Evolutionary conservation across 2,797 vertebrate genomes (phyloP), one percentile per base, ranked within the genome.

Genomic region (Hoplostethus atlanticus): DNA sequence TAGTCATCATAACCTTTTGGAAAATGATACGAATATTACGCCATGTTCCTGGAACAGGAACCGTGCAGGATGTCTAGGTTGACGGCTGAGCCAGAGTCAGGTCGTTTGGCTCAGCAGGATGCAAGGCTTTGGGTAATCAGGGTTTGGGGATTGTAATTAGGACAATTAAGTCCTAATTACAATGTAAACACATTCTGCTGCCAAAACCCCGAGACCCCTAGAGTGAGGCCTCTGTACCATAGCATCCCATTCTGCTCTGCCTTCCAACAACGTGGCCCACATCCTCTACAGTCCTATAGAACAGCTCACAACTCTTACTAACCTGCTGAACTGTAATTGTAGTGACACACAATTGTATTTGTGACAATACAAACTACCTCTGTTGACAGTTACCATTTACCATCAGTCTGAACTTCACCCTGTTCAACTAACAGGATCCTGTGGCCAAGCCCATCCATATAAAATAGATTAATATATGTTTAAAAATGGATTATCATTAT

Each of bases 151-250:
- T 83, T 87, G 72, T 92, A 88, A 94, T 91, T 90, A 93, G 84
- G 71, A 91, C 89, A 92, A 94, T 95, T 93, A 93, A 87, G 82
- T 77, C 86, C 76, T 79, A 82, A 93, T 89, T 92, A 90, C 87
- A 89, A 89, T 87, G 85, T 92, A 83, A 87, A 93, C 86, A 90
- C 77, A 71, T 63, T 83, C 63, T 68, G 83, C 80, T 90, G 90
- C 91, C 79, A 89, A 89, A 90, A 89, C 73, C 84, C 84, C 61
- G 61, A 79, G 84, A 85, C 86, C 87, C 89, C 87, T 44, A 79
- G 80, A 84, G 90, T 84, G 89, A 91, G 85, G 83, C 85, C 80
- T 86, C 87, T 84, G 84, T 77, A 86, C 72, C 69, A 11, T 68
- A 77, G 69, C 84, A 76, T 79, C 80, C 64, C 80, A 81, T 86